These are phyloP conservation scores for Omphaloscelis lunosa DNA, from an alignment of 2,888 invertebrate genomes.

Conservation along the genomic window DNA sequence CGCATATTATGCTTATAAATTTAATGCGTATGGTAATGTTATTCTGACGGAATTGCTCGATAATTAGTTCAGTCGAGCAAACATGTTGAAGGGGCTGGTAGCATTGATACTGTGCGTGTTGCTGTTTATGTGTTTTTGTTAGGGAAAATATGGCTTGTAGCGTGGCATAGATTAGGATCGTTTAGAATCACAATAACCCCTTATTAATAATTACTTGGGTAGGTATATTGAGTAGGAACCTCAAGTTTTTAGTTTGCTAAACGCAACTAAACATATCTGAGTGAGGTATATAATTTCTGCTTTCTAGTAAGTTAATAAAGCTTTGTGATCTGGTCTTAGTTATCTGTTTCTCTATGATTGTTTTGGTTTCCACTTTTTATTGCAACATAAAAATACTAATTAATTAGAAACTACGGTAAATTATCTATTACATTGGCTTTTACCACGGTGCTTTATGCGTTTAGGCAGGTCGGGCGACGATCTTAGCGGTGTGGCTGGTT, in stretches of 20 bases:
- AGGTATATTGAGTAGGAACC: background rate
- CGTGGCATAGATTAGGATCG: background rate
- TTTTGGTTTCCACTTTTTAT: constrained; percentile 10
- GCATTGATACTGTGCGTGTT: constrained; percentile 10
- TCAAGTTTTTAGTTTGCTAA: background rate
- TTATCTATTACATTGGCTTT: background rate
- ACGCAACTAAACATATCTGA: background rate
- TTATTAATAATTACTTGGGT: background rate
- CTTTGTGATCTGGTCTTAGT: background rate
- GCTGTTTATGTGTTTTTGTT: constrained; percentile 13
- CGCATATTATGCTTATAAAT: constrained; percentile 48
- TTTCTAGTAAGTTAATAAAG: background rate
- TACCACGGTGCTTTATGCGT: background rate
- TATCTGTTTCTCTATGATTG: background rate
- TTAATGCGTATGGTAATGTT: constrained; percentile 46
- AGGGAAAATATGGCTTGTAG: background rate
- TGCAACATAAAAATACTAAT: constrained; percentile 4
- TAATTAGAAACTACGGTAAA: background rate
- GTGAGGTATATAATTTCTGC: background rate
- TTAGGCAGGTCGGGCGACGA: background rate
- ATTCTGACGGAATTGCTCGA: constrained; percentile 42
- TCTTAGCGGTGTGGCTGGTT: background rate
- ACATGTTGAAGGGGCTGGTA: background rate
- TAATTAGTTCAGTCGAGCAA: constrained; percentile 38
- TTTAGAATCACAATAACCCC: background rate